Evolutionary conservation across 1,140 invertebrate genomes (phyloP).

Genomic region (Pseudomyrmex gracilis): DNA sequence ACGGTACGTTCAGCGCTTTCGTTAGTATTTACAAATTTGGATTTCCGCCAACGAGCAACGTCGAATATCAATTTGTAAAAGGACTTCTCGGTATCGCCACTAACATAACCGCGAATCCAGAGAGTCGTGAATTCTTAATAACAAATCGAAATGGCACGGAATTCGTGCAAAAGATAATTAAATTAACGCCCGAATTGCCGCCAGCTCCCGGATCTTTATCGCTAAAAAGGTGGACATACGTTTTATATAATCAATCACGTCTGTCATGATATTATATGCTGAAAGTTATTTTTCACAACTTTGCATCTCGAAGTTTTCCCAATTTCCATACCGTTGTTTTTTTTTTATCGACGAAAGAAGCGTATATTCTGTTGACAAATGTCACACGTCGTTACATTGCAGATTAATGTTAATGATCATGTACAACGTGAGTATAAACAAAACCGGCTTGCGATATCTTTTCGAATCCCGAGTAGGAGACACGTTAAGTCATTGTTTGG

Average conservation of each 20-base stretch:
- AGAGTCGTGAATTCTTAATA: slow-evolving; percentile 81
- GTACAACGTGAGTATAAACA: slow-evolving; percentile 82
- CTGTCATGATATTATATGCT: background rate
- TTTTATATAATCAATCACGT: background rate
- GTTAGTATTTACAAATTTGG: slow-evolving; percentile 78
- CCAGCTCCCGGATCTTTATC: slow-evolving; percentile 66
- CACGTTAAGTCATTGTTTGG: slow-evolving; percentile 70
- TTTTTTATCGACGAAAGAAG: background rate
- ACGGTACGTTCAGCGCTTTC: slow-evolving; percentile 81
- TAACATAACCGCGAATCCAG: slow-evolving; percentile 80
- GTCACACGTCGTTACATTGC: slow-evolving; percentile 27
- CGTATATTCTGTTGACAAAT: background rate
- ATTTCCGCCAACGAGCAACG: slow-evolving; percentile 76
- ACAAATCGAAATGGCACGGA: slow-evolving; percentile 78
- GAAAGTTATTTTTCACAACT: background rate
- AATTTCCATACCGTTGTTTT: background rate
- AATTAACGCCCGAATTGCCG: slow-evolving; percentile 74
- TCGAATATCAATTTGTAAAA: slow-evolving; percentile 82
- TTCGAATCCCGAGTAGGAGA: slow-evolving; percentile 73
- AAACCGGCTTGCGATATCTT: slow-evolving; percentile 76
- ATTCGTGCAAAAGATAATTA: slow-evolving; percentile 78
- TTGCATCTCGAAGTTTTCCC: background rate
- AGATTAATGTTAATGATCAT: slow-evolving; percentile 81
- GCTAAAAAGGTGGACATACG: slow-evolving; percentile 56
- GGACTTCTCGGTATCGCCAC: slow-evolving; percentile 81